Evolutionary conservation across 1,140 invertebrate species (phyloP).

Genomic region (Polypedilum pembai): DNA sequence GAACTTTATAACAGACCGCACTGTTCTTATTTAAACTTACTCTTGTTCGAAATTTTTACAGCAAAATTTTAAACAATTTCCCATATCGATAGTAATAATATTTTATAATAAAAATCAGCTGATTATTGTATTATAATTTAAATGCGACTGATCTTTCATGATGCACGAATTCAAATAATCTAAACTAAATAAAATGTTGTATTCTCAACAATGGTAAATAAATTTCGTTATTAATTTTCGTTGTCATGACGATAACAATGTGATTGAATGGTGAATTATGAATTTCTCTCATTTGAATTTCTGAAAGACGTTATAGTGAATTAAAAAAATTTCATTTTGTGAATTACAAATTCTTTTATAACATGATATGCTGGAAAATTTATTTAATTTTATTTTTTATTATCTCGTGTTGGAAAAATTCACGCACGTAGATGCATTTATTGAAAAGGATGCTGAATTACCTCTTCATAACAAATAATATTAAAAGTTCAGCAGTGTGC

Average conservation of each 20-base stretch:
- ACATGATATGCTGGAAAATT: too few species aligned
- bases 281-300: background rate
- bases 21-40: background rate
- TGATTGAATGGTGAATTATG: background rate
- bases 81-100: background rate
- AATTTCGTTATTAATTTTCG: background rate
- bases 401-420: too few species aligned
- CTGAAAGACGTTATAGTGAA: background rate
- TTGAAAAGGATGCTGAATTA: too few species aligned
- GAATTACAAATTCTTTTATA: too few species aligned
- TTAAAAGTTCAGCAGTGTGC: too few species aligned
- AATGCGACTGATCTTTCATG: slow-evolving; percentile 9
- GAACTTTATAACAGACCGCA: background rate
- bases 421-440: too few species aligned
- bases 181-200: background rate
- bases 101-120: background rate
- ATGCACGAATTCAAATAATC: background rate
- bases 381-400: too few species aligned
- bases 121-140: background rate
- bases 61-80: slow-evolving; percentile 3
- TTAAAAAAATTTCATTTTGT: too few species aligned
- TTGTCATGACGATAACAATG: background rate
- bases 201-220: background rate
- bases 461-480: too few species aligned
- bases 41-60: background rate